These are phyloP conservation scores for Plectrocnemia conspersa DNA, from an alignment of 1,140 invertebrate genomes.

Conservation along the genomic window DNA sequence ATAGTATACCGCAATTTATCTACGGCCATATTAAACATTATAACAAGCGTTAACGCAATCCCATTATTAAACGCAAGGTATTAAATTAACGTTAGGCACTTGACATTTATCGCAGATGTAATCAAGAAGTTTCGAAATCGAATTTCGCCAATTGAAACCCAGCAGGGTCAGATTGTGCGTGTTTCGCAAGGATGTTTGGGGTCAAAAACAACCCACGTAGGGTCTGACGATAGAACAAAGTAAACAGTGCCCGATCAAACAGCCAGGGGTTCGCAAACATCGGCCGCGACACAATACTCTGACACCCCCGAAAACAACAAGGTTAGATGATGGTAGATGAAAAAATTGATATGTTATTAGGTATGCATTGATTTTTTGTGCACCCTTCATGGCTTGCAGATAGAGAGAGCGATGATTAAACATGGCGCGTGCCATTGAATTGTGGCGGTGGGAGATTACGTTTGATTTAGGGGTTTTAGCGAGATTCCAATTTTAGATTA, in stretches of 20 bases:
- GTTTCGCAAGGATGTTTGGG: background rate
- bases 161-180: no score
- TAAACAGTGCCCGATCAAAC: conserved; percentile 18
- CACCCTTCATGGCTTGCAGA: background rate
- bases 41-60: no score
- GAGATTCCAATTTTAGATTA: background rate
- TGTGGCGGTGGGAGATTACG: background rate
- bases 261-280: background rate
- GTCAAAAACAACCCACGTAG: no score
- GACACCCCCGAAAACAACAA: conserved; percentile 25
- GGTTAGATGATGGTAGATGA: conserved; percentile 33
- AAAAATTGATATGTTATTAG: conserved; percentile 24
- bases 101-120: no score
- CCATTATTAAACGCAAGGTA: no score
- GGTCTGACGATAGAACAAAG: no score
- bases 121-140: no score
- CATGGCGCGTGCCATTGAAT: background rate
- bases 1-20: no score
- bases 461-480: background rate
- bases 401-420: conserved; percentile 11
- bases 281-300: conserved; percentile 1
- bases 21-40: no score
- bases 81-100: no score
- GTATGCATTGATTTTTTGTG: conserved; percentile 31
- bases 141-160: no score